These are phyloP conservation scores for Caenorhabditis imperialis DNA, from an alignment of 2,888 invertebrate genomes.

Conservation along the genomic window DNA sequence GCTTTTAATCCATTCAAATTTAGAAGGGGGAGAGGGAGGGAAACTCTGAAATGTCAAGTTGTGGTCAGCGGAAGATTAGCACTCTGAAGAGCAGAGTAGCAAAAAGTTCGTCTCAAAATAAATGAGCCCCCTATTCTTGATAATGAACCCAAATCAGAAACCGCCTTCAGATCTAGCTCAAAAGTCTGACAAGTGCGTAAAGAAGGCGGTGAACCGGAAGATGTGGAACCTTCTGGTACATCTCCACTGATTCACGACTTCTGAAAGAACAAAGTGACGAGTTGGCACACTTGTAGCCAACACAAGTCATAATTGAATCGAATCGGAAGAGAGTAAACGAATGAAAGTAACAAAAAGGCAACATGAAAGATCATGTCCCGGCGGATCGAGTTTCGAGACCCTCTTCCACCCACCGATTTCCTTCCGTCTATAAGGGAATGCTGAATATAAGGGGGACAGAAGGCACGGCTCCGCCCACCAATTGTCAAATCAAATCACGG, in stretches of 20 bases:
- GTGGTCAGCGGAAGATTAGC: too few species aligned
- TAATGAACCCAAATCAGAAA: too few species aligned
- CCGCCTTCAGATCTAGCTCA: too few species aligned
- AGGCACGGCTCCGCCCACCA: slow-evolving; percentile 40
- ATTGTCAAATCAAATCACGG: slow-evolving; percentile 20
- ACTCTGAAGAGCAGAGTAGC: too few species aligned
- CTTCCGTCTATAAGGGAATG: slow-evolving; percentile 3
- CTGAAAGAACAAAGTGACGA: too few species aligned
- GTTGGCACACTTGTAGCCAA: neutral
- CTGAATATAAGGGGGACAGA: slow-evolving; percentile 16
- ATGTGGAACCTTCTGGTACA: too few species aligned
- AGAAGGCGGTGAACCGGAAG: too few species aligned
- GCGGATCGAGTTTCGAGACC: slow-evolving; percentile 35
- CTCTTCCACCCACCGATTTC: slow-evolving; percentile 32
- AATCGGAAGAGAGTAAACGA: slow-evolving; percentile 4
- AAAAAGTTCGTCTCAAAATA: too few species aligned
- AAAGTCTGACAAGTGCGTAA: too few species aligned
- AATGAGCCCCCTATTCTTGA: too few species aligned
- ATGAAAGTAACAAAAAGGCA: slow-evolving; percentile 26
- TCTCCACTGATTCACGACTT: too few species aligned
- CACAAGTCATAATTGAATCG: slow-evolving; percentile 21
- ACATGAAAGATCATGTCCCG: slow-evolving; percentile 15
- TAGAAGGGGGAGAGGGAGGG: slow-evolving; percentile 7
- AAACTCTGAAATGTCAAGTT: slow-evolving; percentile 10
- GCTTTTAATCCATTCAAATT: slow-evolving; percentile 34